A percentile compares a stretch with the other conserved stretches of the same genome.
These are phyloP conservation scores for Dicrurus megarhynchus DNA, from an alignment of 2,113 vertebrate species.

Conservation along the genomic window DNA sequence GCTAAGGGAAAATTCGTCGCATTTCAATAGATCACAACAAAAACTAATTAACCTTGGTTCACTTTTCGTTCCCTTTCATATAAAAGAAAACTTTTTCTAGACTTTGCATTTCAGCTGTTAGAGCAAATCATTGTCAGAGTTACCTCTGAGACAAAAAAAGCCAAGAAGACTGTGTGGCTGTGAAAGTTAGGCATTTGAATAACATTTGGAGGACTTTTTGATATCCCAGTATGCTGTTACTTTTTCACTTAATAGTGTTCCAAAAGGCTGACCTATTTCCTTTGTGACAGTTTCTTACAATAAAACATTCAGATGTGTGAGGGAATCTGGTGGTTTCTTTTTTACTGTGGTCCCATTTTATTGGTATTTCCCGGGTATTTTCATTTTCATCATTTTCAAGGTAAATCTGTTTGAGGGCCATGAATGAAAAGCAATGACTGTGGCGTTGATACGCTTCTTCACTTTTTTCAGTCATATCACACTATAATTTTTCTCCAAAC, in stretches of 20 bases:
- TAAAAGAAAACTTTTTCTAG: neutral
- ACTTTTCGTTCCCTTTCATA: neutral
- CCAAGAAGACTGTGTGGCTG: neutral
- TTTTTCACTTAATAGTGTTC: neutral
- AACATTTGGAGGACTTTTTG: neutral
- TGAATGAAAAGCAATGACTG: neutral
- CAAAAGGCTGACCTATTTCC: neutral
- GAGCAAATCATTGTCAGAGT: neutral
- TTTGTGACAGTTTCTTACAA: neutral
- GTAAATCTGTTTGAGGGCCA: neutral
- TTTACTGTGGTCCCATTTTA: neutral
- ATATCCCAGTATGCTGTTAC: neutral
- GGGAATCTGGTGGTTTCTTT: neutral
- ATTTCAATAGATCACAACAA: neutral
- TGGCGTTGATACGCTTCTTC: neutral
- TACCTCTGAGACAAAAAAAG: neutral
- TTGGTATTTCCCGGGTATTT: neutral
- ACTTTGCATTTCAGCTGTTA: neutral
- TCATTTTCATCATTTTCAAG: neutral
- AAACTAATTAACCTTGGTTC: neutral
- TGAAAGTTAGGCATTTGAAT: neutral
- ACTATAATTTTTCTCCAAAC: neutral
- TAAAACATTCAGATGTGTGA: neutral
- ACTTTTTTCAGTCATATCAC: neutral
- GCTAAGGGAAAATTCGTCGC: neutral